Evolutionary conservation across 2,797 vertebrate genomes (phyloP).

Genomic region (Cygnus olor): DNA sequence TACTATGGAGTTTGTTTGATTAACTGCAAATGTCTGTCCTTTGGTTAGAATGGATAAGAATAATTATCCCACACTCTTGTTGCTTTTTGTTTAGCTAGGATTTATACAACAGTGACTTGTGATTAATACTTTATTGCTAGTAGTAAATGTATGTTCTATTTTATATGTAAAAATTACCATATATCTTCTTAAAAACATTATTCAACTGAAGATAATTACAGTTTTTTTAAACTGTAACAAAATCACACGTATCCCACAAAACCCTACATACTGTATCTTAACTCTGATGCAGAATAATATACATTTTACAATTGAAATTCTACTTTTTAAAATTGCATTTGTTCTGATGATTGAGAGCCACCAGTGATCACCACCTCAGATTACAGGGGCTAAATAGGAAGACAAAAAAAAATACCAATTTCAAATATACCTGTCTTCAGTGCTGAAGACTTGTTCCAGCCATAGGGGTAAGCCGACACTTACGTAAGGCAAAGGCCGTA

Average conservation of each 20-base stretch:
- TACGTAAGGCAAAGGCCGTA: background rate
- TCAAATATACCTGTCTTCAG: background rate
- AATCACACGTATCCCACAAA: background rate
- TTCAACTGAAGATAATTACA: background rate
- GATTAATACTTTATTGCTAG: slow-evolving; percentile 37
- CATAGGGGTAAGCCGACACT: background rate
- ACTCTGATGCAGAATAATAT: background rate
- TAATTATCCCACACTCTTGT: slow-evolving; percentile 43
- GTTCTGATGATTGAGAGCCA: background rate
- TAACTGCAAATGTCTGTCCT: slow-evolving; percentile 47
- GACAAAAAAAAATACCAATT: background rate
- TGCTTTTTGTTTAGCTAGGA: background rate
- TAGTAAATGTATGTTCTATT: background rate
- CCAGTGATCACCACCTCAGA: background rate
- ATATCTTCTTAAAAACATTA: background rate
- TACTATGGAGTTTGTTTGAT: slow-evolving; percentile 48
- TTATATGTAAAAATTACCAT: background rate
- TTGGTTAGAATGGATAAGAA: slow-evolving; percentile 36
- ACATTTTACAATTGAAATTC: background rate
- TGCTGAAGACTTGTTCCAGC: background rate
- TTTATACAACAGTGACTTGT: background rate
- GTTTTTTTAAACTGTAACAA: background rate
- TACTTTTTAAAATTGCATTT: background rate
- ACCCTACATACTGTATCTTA: background rate
- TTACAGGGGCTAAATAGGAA: background rate